These are phyloP conservation scores for Netelia virgata DNA, from an alignment of 2,888 invertebrate genomes.

Conservation along the genomic window DNA sequence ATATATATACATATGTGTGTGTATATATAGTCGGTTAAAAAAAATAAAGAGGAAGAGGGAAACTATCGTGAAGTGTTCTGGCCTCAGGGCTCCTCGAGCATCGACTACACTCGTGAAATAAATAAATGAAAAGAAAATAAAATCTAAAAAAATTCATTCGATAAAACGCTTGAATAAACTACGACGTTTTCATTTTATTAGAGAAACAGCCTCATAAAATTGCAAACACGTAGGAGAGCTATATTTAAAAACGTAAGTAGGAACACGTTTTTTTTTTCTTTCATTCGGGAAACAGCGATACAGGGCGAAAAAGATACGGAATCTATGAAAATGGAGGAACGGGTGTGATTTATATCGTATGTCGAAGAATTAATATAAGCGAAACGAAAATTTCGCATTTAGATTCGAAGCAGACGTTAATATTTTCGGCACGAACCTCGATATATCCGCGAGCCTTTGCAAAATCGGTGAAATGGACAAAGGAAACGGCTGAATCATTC, in stretches of 20 bases:
- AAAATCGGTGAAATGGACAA: constrained; percentile 69
- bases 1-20: not conserved
- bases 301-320: not conserved
- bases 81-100: constrained; percentile 1
- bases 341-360: not conserved
- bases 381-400: constrained; percentile 38
- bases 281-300: constrained; percentile 10
- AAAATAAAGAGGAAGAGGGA: constrained; percentile 4
- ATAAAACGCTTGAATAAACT: not conserved
- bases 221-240: not conserved
- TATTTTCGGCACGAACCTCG: constrained; percentile 30
- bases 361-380: constrained; percentile 17
- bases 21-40: constrained; percentile 5
- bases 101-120: constrained; percentile 19
- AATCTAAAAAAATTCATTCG: not conserved
- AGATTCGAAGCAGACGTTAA: constrained; percentile 67
- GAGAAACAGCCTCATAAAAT: not conserved
- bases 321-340: not conserved
- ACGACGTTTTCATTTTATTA: not conserved
- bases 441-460: not conserved
- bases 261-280: constrained; percentile 22
- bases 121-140: constrained; percentile 17
- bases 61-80: constrained; percentile 35
- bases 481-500: constrained; percentile 78
- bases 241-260: constrained; percentile 13